Evolutionary conservation across 2,113 vertebrate species (phyloP).

Genomic region (Heloderma charlesbogerti): DNA sequence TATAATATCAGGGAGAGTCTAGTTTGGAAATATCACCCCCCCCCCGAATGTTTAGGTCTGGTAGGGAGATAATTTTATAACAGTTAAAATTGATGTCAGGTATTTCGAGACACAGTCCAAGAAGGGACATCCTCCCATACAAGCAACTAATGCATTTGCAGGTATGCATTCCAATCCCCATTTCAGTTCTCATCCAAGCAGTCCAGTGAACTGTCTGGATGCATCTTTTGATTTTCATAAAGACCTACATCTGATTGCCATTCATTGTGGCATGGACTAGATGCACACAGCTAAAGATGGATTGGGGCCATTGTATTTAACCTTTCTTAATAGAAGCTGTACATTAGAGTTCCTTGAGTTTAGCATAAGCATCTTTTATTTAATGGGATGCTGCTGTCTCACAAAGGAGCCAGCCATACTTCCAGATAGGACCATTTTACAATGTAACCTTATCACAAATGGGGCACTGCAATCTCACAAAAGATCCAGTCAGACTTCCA

Average conservation of each 20-base stretch:
- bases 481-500: background rate
- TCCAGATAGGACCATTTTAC: slow-evolving; percentile 2
- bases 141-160: background rate
- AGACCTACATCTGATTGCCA: no score
- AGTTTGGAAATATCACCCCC: background rate
- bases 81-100: background rate
- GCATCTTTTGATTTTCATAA: background rate
- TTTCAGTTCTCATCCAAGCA: background rate
- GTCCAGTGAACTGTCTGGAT: background rate
- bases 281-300: background rate
- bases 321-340: background rate
- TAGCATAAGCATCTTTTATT: background rate
- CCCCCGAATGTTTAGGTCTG: background rate
- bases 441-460: slow-evolving; percentile 12
- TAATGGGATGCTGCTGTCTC: background rate
- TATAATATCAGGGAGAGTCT: no score
- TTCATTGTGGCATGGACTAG: background rate
- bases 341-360: background rate
- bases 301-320: background rate
- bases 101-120: background rate
- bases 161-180: no score
- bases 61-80: background rate
- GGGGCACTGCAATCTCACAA: slow-evolving; percentile 1
- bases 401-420: background rate
- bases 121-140: background rate